Percentiles rank a stretch among this genome's conserved stretches.
phyloP scores from a whole-genome alignment of 2,113 vertebrate genomes.

The Corvus cornix region DNA sequence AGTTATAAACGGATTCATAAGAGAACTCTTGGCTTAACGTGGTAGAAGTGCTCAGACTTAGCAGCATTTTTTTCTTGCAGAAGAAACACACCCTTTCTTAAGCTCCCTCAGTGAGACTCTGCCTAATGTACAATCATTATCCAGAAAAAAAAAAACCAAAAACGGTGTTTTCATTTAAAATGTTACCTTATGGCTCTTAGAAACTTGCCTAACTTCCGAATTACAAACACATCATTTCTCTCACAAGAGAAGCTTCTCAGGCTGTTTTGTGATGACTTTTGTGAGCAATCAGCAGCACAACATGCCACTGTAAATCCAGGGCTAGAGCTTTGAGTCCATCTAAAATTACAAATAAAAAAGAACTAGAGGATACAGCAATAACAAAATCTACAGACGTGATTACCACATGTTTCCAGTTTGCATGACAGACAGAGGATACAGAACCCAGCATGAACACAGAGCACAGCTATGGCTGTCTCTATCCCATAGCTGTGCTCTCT shows the following conservation, averaged over 20 bases:
- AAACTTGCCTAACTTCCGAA: not conserved
- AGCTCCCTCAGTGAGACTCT: not conserved
- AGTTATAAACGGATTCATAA: not conserved
- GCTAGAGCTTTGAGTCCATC: not conserved
- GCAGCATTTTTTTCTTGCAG: not conserved
- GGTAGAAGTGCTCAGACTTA: not conserved
- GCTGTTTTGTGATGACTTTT: not conserved
- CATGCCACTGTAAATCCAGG: not conserved
- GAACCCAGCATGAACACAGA: not conserved
- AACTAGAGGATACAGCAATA: not conserved
- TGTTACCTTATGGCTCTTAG: not conserved
- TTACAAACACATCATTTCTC: not conserved
- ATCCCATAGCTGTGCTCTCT: not conserved
- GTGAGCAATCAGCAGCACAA: not conserved
- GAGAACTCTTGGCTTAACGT: not conserved
- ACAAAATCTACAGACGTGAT: not conserved
- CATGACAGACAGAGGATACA: not conserved
- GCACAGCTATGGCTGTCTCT: not conserved
- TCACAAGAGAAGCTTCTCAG: not conserved
- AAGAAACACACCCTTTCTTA: not conserved
- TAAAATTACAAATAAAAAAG: slow-evolving; percentile 21
- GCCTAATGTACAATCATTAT: not conserved
- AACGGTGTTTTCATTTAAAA: not conserved
- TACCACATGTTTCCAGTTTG: not conserved
- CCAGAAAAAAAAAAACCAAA: not conserved